A percentile compares a stretch with the other conserved stretches of the same genome.
These are phyloP conservation scores for Taurulus bubalis DNA, from an alignment of 2,113 vertebrate genomes.

Conservation along the genomic window DNA sequence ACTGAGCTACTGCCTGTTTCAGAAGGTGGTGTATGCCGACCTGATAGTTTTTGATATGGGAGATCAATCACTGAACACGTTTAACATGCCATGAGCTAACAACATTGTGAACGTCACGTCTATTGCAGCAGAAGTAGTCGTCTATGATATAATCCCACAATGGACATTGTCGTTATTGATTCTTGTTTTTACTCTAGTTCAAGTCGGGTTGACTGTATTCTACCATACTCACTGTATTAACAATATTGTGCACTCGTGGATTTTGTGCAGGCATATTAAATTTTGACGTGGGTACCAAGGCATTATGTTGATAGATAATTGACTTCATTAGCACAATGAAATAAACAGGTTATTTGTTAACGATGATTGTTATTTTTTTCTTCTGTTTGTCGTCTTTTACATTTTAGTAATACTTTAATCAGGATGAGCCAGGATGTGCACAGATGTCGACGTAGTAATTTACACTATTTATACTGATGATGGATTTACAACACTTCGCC, in stretches of 20 bases:
- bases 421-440: background rate
- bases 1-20: constrained; percentile 79
- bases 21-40: constrained; percentile 68
- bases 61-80: constrained; percentile 74
- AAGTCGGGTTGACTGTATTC: constrained; percentile 68
- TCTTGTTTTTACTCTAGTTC: constrained; percentile 67
- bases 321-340: constrained; percentile 72
- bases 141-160: constrained; percentile 64
- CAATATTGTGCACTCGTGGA: constrained; percentile 74
- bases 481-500: background rate
- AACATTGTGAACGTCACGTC: constrained; percentile 73
- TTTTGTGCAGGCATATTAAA: constrained; percentile 70
- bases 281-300: constrained; percentile 75
- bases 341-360: constrained; percentile 78
- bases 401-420: background rate
- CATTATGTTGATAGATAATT: constrained; percentile 73
- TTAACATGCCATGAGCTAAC: constrained; percentile 73
- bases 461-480: background rate
- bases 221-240: constrained; percentile 75
- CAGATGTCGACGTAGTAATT: background rate
- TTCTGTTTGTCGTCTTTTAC: background rate
- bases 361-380: constrained; percentile 11
- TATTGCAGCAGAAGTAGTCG: constrained; percentile 68
- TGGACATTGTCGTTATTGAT: constrained; percentile 52
- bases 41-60: constrained; percentile 70